Percentiles rank a stretch among this genome's conserved stretches.
Evolutionary conservation across 2,888 invertebrate genomes (phyloP).

Genomic region (Pelosia muscerda): DNA sequence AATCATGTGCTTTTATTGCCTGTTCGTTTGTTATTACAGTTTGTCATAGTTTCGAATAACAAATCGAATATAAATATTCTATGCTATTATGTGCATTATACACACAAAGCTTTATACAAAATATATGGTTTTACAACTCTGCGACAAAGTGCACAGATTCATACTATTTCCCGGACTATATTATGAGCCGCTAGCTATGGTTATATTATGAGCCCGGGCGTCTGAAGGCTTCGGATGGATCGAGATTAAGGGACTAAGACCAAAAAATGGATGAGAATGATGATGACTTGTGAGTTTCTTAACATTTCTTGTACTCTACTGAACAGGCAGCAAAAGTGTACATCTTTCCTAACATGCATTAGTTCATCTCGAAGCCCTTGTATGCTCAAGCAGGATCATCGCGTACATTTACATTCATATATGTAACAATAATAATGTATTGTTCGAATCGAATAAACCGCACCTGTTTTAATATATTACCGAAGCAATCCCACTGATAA

Average conservation of each 20-base stretch:
- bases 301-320: background rate
- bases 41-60: background rate
- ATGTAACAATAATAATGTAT: conserved; percentile 27
- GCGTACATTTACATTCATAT: conserved; percentile 10
- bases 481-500: conserved; percentile 56
- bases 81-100: background rate
- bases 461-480: conserved; percentile 52
- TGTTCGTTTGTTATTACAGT: background rate
- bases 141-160: too few species aligned
- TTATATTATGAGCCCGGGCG: too few species aligned
- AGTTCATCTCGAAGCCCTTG: background rate
- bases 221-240: too few species aligned
- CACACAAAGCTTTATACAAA: too few species aligned
- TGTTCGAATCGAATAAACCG: conserved; percentile 31
- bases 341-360: background rate
- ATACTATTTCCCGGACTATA: too few species aligned
- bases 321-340: background rate
- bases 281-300: too few species aligned
- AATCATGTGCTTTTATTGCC: background rate
- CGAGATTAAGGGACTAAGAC: too few species aligned
- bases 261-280: too few species aligned
- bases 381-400: background rate
- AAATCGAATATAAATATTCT: background rate
- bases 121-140: too few species aligned
- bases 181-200: too few species aligned